A percentile compares a stretch with the other conserved stretches of the same genome.
These are phyloP conservation scores for Drepanosiphum platanoidis DNA, from an alignment of 2,888 invertebrate genomes.

Conservation along the genomic window DNA sequence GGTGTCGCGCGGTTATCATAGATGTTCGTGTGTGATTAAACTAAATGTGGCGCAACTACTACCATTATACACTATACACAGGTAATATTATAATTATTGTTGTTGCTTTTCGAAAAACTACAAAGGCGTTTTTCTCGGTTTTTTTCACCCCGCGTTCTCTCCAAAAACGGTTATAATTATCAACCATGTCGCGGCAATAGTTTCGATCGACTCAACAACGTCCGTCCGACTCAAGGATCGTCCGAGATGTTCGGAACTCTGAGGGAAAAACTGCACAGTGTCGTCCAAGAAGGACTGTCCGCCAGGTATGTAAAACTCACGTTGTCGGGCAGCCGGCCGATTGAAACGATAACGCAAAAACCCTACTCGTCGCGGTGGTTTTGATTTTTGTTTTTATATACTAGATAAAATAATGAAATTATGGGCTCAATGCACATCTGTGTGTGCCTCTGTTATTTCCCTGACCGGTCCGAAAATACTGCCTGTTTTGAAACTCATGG, in stretches of 20 bases:
- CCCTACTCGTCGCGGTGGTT: too few relatives aligned
- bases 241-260: constrained; percentile 69
- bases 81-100: too few relatives aligned
- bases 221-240: neutral
- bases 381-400: too few relatives aligned
- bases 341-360: too few relatives aligned
- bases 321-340: too few relatives aligned
- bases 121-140: neutral
- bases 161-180: neutral
- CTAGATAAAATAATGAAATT: too few relatives aligned
- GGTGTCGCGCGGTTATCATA: constrained; percentile 41
- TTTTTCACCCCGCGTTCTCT: neutral
- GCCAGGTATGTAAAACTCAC: constrained; percentile 66
- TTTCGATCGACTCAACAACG: neutral
- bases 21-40: constrained; percentile 12
- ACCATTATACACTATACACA: too few relatives aligned
- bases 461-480: neutral
- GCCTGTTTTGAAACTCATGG: too few relatives aligned
- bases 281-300: constrained; percentile 69
- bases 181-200: neutral
- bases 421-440: too few relatives aligned
- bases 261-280: constrained; percentile 69
- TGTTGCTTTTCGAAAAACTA: too few relatives aligned
- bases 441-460: neutral
- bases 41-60: neutral